phyloP scores from a whole-genome alignment of 2,113 vertebrate genomes.

The Zapornia atra region DNA sequence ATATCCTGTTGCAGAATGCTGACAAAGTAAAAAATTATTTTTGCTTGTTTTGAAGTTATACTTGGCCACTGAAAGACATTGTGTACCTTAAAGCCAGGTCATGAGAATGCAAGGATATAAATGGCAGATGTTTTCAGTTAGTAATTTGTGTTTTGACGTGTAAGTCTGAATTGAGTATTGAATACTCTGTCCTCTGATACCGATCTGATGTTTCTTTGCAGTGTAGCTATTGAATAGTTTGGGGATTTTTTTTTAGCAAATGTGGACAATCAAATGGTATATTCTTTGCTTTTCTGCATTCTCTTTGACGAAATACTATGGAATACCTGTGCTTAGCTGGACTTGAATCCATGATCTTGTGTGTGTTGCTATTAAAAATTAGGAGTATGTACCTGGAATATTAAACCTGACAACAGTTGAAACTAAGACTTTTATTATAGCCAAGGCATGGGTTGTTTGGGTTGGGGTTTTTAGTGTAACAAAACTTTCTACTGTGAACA shows the following conservation, averaged over 20 bases:
- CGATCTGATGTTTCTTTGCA: neutral
- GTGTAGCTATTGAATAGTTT: neutral
- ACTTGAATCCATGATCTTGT: neutral
- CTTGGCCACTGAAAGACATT: neutral
- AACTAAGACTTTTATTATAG: neutral
- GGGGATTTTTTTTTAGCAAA: neutral
- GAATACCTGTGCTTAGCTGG: neutral
- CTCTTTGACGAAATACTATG: neutral
- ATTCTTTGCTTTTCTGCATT: neutral
- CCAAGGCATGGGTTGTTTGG: neutral
- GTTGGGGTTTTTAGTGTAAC: neutral
- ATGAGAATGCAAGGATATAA: neutral
- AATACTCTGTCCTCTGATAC: neutral
- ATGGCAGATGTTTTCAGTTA: neutral
- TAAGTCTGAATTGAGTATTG: neutral
- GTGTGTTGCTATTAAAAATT: neutral
- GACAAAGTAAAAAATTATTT: neutral
- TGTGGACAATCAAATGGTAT: neutral
- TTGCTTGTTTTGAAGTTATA: neutral
- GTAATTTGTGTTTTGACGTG: neutral
- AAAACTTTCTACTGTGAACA: neutral
- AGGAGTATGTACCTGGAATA: neutral
- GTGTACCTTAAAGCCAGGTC: neutral
- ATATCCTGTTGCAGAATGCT: neutral
- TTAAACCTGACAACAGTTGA: neutral